These are phyloP conservation scores for Arge pagana DNA, from an alignment of 2,888 invertebrate species.

Conservation along the genomic window DNA sequence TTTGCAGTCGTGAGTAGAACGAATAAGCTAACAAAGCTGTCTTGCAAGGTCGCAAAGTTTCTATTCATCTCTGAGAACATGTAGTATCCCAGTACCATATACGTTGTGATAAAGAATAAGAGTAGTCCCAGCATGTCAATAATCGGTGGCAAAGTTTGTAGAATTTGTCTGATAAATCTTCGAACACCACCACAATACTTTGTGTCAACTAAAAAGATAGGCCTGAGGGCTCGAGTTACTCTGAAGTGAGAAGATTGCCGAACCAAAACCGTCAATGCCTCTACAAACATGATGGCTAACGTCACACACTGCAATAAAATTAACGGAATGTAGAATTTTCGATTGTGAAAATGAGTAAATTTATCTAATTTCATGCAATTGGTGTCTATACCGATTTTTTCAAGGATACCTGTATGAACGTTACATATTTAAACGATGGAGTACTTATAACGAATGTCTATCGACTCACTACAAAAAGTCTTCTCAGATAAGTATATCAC, in stretches of 20 bases:
- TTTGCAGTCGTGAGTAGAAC: slow-evolving; percentile 90
- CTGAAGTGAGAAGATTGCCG: slow-evolving; percentile 85
- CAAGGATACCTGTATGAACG: too few relatives aligned
- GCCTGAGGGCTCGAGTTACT: slow-evolving; percentile 82
- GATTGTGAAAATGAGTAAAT: too few relatives aligned
- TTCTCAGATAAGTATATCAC: not conserved
- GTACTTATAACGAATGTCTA: too few relatives aligned
- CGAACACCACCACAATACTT: slow-evolving; percentile 81
- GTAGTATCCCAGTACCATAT: slow-evolving; percentile 81
- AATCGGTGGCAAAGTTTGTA: slow-evolving; percentile 85
- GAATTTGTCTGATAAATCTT: slow-evolving; percentile 76
- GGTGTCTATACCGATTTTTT: too few relatives aligned
- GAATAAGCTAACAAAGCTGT: slow-evolving; percentile 87
- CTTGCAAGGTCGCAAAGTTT: slow-evolving; percentile 78
- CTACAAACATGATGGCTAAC: slow-evolving; percentile 78
- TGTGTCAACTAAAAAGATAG: slow-evolving; percentile 88
- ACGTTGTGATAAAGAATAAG: slow-evolving; percentile 83
- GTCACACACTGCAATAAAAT: slow-evolving; percentile 68
- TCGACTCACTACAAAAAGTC: not conserved
- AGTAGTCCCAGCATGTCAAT: slow-evolving; percentile 84
- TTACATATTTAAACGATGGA: too few relatives aligned
- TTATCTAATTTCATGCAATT: too few relatives aligned
- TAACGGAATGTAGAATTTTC: too few relatives aligned
- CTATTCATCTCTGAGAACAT: slow-evolving; percentile 79
- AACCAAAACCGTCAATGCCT: slow-evolving; percentile 78